These are phyloP conservation scores for Macrophya alboannulata DNA, from an alignment of 2,888 invertebrate genomes.

Conservation along the genomic window DNA sequence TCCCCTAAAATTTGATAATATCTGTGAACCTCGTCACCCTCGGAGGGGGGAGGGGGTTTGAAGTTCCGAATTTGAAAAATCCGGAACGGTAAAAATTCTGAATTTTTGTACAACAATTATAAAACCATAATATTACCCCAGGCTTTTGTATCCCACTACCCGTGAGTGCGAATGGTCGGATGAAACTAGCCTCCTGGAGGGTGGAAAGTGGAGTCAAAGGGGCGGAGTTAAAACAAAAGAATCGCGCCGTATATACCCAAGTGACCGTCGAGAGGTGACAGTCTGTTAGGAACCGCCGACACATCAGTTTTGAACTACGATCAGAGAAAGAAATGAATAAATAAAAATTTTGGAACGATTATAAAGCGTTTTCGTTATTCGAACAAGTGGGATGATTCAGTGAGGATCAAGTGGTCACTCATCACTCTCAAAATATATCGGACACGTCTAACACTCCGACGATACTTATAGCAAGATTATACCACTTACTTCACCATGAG, in stretches of 20 bases:
- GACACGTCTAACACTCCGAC: neutral
- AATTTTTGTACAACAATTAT: neutral
- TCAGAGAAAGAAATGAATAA: neutral
- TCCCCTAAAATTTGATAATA: too few relatives aligned
- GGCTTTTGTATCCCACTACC: neutral
- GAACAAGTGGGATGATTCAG: neutral
- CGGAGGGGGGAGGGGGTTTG: too few relatives aligned
- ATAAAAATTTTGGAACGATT: neutral
- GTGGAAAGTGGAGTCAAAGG: conserved; percentile 12
- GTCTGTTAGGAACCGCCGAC: conserved; percentile 25
- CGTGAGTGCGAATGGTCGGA: neutral
- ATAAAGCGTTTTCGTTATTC: neutral
- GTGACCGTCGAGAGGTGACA: neutral
- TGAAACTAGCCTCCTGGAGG: neutral
- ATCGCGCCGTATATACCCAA: conserved; percentile 17
- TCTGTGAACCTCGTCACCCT: too few relatives aligned
- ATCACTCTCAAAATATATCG: too few relatives aligned
- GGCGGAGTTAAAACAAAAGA: conserved; percentile 46
- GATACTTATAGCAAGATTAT: neutral
- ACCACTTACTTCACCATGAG: neutral
- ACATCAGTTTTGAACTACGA: neutral
- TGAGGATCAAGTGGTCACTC: neutral
- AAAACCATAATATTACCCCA: conserved; percentile 5
- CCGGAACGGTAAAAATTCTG: neutral
- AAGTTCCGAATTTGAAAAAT: too few relatives aligned